Base-by-base conservation (phyloP, 2,888 invertebrate genomes). In the Girardia tigrina region DNA sequence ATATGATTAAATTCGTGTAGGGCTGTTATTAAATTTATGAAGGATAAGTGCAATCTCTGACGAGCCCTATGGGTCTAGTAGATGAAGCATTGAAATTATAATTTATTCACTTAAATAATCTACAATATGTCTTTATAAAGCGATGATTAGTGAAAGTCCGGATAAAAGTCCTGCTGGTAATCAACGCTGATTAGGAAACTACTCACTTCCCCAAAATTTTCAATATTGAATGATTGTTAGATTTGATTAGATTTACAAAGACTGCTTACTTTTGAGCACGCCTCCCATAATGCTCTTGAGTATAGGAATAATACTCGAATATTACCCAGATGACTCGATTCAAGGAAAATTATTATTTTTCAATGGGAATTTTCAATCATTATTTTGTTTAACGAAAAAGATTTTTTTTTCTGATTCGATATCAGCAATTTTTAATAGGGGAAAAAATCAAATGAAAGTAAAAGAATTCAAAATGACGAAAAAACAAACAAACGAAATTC, bases 101-200 rank as follows among this genome's bases (percentile, higher is more conserved):
- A 56, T 56, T 56, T 56, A 56, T 56, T 56, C 56, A 56, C 56
- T 56, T 56, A 56, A 12, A 56, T 56, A 20, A 12, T 56, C n/a
- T 23, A 56, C 8, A 56, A 56, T 56, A 56, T 56, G 56, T 56
- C 56, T 56, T 56, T 56, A n/a, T 56, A 56, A 56, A 56, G n/a
- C 23, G n/a, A 56, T 56, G 56, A 56, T 56, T 56, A 56, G 56
- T 20, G 56, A 56, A n/a, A 8, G 56, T 56, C 56, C 56, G n/a
- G 56, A 56, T 56, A 56, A 56, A 56, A 56, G 56, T 56, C 56
- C 56, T 56, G 56, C 56, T 56, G 56, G 56, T 56, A 56, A 56
- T 56, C 56, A 56, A 12, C 56, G 56, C 56, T 56, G 56, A 56
- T 56, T 56, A 56, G 56, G 56, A 56, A 56, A 56, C 56, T 56